Conservation (phyloP, 2,888 invertebrate genomes). For the Bombylius discolor region DNA sequence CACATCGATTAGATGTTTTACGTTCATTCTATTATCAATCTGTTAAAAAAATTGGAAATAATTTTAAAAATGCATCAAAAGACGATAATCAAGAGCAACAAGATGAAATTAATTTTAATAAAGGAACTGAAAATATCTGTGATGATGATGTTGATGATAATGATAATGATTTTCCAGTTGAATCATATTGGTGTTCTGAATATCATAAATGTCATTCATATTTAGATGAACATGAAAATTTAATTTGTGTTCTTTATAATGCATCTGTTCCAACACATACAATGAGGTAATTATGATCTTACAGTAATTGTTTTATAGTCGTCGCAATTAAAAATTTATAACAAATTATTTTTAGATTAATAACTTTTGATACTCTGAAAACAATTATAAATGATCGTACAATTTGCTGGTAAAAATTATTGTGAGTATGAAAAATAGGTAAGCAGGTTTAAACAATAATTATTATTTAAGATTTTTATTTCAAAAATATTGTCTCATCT, state of each 20-base stretch:
- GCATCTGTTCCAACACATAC: conserved; percentile 62
- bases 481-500: too few relatives aligned
- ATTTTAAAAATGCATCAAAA: conserved; percentile 21
- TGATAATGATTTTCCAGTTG: conserved; percentile 22
- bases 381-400: conserved; percentile 6
- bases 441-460: too few relatives aligned
- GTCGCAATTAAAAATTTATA: background rate
- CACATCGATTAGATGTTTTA: conserved; percentile 57
- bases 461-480: too few relatives aligned
- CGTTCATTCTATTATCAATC: conserved; percentile 63
- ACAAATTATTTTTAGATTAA: conserved; percentile 3
- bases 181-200: conserved; percentile 74
- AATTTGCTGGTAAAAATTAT: conserved; percentile 5
- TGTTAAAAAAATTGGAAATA: conserved; percentile 40
- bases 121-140: conserved; percentile 12
- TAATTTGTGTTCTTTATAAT: conserved; percentile 61
- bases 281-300: conserved; percentile 41
- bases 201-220: conserved; percentile 75
- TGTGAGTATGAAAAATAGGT: too few relatives aligned
- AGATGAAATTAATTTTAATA: conserved; percentile 21
- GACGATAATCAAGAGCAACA: conserved; percentile 2
- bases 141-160: conserved; percentile 6
- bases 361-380: conserved; percentile 9
- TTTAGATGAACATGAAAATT: conserved; percentile 44
- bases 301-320: background rate